Percentiles rank a stretch among this genome's conserved stretches.
These are phyloP conservation scores for Parelbella ahira DNA, from an alignment of 2,888 invertebrate species.

Conservation along the genomic window DNA sequence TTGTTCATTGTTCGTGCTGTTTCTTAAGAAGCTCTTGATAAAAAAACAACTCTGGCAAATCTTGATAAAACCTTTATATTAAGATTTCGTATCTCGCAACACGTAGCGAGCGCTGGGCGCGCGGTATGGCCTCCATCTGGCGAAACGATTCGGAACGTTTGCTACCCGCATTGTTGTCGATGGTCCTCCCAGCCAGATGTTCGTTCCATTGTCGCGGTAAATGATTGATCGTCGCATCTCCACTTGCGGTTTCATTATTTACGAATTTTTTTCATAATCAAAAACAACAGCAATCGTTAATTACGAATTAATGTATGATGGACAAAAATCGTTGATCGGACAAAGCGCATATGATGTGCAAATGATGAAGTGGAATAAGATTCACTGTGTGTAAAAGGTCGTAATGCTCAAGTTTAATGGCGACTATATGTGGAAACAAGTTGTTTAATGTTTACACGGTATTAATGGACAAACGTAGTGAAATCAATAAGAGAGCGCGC, in stretches of 20 bases:
- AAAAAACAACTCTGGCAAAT: constrained; percentile 10
- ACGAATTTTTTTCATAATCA: neutral
- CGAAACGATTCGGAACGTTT: constrained; percentile 22
- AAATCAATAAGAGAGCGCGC: constrained; percentile 40
- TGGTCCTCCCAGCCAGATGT: constrained; percentile 29
- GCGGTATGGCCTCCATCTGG: constrained; percentile 25
- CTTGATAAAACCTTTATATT: constrained; percentile 23
- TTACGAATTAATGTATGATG: neutral
- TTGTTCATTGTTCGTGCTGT: constrained; percentile 22
- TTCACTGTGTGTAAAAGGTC: neutral
- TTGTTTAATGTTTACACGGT: constrained; percentile 33
- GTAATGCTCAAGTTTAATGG: constrained; percentile 18
- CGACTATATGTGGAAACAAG: constrained; percentile 27
- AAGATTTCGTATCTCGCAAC: constrained; percentile 3
- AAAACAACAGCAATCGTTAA: constrained; percentile 1
- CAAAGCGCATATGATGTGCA: constrained; percentile 8
- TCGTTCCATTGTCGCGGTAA: constrained; percentile 6
- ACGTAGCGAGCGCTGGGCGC: neutral
- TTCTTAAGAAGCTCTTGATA: constrained; percentile 25
- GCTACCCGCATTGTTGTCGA: constrained; percentile 22
- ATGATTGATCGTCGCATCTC: constrained; percentile 9
- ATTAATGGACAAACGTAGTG: constrained; percentile 38
- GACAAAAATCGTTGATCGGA: neutral
- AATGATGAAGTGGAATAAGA: constrained; percentile 7
- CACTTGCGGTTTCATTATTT: neutral